Percentiles rank a stretch among this genome's conserved stretches.
Conservation (phyloP, 2,888 invertebrate genomes). For the Athrips mouffetella region DNA sequence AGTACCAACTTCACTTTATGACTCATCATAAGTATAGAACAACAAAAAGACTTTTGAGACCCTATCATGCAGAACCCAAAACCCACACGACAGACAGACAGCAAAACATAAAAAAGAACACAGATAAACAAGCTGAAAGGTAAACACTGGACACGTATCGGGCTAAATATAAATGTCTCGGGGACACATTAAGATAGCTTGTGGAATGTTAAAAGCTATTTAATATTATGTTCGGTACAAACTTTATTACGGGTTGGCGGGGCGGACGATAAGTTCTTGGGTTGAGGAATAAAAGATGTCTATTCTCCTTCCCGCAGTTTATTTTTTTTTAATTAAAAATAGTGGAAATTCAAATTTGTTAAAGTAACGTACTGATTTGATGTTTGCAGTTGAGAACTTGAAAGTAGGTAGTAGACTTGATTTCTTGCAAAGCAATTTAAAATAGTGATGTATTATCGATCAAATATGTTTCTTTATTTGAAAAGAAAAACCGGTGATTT, state of each 20-base stretch:
- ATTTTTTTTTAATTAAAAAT: no score
- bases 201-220: conserved; percentile 79
- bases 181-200: conserved; percentile 64
- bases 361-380: no score
- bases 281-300: conserved; percentile 8
- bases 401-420: no score
- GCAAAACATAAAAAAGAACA: conserved; percentile 29
- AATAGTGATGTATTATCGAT: no score
- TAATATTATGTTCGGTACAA: conserved; percentile 78
- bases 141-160: conserved; percentile 75
- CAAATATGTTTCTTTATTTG: no score
- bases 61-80: neutral
- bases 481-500: no score
- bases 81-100: neutral
- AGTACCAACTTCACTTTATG: no score
- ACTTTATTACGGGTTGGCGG: conserved; percentile 61
- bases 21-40: no score
- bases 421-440: no score
- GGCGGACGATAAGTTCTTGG: conserved; percentile 35
- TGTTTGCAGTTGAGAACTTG: no score
- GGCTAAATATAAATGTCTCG: conserved; percentile 75
- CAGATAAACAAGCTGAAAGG: conserved; percentile 67
- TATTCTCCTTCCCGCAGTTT: conserved; percentile 13
- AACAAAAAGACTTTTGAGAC: neutral
- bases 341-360: no score